phyloP scores from a whole-genome alignment of 2,888 invertebrate species.

The Scaptomyza caliginosa region DNA sequence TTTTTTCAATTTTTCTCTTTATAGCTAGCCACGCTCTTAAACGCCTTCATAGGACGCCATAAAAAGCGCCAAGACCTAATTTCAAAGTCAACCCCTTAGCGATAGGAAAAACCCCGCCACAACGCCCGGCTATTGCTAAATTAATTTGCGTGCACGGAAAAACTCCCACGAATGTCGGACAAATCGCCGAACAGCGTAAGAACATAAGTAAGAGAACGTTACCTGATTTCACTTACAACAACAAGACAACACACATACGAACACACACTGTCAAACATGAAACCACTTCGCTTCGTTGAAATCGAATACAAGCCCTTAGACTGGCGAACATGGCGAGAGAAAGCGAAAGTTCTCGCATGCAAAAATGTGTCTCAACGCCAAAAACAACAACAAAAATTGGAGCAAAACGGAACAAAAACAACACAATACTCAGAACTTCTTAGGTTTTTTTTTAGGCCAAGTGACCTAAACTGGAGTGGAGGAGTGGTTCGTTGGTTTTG shows the following conservation, averaged over 20 bases:
- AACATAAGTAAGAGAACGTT: slow-evolving; percentile 28
- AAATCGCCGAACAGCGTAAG: slow-evolving; percentile 35
- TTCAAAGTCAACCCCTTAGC: slow-evolving; percentile 15
- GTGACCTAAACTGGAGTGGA: slow-evolving; percentile 54
- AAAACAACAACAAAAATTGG: slow-evolving; percentile 34
- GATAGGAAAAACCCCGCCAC: neutral
- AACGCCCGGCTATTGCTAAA: slow-evolving; percentile 42
- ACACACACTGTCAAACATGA: neutral
- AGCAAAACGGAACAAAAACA: slow-evolving; percentile 60
- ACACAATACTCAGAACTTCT: slow-evolving; percentile 48
- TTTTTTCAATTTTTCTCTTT: slow-evolving; percentile 30
- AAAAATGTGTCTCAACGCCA: slow-evolving; percentile 52
- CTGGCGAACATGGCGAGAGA: slow-evolving; percentile 29
- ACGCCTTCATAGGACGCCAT: slow-evolving; percentile 6
- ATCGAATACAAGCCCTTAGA: slow-evolving; percentile 28
- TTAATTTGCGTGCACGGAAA: slow-evolving; percentile 56
- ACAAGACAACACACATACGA: slow-evolving; percentile 1
- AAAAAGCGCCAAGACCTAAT: slow-evolving; percentile 42
- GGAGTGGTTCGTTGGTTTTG: slow-evolving; percentile 3
- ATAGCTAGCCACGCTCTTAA: slow-evolving; percentile 31
- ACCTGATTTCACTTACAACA: slow-evolving; percentile 26
- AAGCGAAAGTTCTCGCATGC: slow-evolving; percentile 69
- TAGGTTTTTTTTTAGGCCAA: slow-evolving; percentile 66
- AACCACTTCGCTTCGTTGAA: slow-evolving; percentile 16
- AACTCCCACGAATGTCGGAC: slow-evolving; percentile 51